Base-by-base conservation (phyloP, 2,797 vertebrate genomes). In the Tadarida brasiliensis region DNA sequence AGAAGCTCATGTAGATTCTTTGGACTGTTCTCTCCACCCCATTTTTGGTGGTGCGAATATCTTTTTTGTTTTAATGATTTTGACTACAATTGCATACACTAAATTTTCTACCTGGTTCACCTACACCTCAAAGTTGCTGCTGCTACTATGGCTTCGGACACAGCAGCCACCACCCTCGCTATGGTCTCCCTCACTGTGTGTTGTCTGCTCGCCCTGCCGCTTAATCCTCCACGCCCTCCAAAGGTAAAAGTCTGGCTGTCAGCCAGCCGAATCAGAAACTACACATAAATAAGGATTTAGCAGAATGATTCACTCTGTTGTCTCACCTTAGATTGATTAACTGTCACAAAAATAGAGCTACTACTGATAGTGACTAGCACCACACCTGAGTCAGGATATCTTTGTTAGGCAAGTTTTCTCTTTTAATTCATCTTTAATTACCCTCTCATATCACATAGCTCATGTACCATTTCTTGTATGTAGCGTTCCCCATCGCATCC, bases 301-400 rank as follows among this genome's bases (percentile, higher is more conserved):
- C 17, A 35, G 3, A 87, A 39, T 78, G 19, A 57, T 49, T 93
- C 59, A 35, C 39, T 49, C 30, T 51, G 20, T 24, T 26, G 7
- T 71, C 35, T 94, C 35, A 70, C 76, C 63, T 88, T 91, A 81
- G 49, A 49, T 49, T 63, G 24, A 88, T 49, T 61, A 39, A 89
- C 47, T 35, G 19, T 59, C 9, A 56, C 15, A 5, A 17, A 67
- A 11, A 26, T 56, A 61, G 77, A 56, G 8, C 35, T 93, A 28
- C 35, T 86, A 15, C 28, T 59, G 11, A 51, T n/a, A 10, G 44
- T 83, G 12, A 30, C 67, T 70, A 22, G 33, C 30, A 63, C 3
- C 19, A 30, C 59, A 28, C 33, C 33, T 67, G 73, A 61, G 20
- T 86, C 35, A 80, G 76, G 10, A 17, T 33, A 3, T 20, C 30